Evolutionary conservation across 1,140 invertebrate genomes (phyloP).

Genomic region (Dendrolimus kikuchii): DNA sequence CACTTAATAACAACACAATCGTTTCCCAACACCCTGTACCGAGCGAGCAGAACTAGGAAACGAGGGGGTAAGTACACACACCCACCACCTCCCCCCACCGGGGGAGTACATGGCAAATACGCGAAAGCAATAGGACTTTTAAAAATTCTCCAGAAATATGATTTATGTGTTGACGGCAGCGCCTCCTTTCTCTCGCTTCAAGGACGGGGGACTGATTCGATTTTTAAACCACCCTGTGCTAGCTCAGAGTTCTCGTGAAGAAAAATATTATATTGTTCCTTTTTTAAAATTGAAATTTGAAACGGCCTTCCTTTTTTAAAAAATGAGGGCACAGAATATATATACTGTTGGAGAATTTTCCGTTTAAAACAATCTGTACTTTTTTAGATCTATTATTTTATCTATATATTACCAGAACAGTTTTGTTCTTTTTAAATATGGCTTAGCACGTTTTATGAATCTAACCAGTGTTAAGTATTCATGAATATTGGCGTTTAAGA

Average conservation of each 20-base stretch:
- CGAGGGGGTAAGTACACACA: conserved; percentile 69
- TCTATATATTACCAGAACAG: background rate
- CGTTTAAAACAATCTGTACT: background rate
- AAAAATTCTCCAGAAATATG: conserved; percentile 73
- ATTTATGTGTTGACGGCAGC: conserved; percentile 71
- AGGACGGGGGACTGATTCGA: conserved; percentile 66
- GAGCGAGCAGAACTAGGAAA: conserved; percentile 61
- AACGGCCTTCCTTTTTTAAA: conserved; percentile 4
- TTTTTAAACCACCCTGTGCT: conserved; percentile 61
- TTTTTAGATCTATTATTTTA: no score
- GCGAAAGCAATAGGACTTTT: conserved; percentile 73
- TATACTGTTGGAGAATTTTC: background rate
- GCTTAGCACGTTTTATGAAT: no score
- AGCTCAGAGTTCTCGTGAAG: conserved; percentile 21
- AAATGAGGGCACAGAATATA: background rate
- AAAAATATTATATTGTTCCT: conserved; percentile 29
- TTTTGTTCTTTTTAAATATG: background rate
- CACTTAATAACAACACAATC: conserved; percentile 6
- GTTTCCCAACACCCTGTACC: conserved; percentile 36
- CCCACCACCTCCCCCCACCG: conserved; percentile 28
- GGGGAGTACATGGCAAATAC: conserved; percentile 71
- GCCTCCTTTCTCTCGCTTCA: conserved; percentile 53
- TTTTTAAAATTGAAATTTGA: conserved; percentile 18
- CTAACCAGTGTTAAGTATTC: no score
- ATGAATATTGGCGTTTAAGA: no score